Base-by-base conservation (phyloP, 2,113 vertebrate genomes). In the Spermophilus dauricus region DNA sequence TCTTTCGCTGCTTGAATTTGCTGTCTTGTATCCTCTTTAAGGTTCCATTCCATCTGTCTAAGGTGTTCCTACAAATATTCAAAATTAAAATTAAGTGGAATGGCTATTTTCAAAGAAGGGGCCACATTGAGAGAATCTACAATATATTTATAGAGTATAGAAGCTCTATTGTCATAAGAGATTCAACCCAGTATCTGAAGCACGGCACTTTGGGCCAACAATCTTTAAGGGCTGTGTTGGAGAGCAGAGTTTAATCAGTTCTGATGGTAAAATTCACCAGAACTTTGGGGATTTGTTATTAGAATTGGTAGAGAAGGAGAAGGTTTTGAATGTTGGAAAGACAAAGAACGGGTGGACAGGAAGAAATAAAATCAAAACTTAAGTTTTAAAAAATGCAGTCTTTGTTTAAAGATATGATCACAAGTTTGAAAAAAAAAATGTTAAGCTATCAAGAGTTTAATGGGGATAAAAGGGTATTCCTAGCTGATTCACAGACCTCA, bases 1-100 rank as follows among this genome's bases (percentile, higher is more conserved):
- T n/a, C n/a, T n/a, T n/a, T n/a, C n/a, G n/a, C n/a, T n/a, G n/a
- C n/a, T n/a, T n/a, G n/a, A n/a, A n/a, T n/a, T n/a, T n/a, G n/a
- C n/a, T n/a, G n/a, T n/a, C n/a, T n/a, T n/a, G n/a, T n/a, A n/a
- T n/a, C n/a, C n/a, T n/a, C n/a, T n/a, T n/a, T n/a, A n/a, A n/a
- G n/a, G n/a, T n/a, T n/a, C n/a, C n/a, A n/a, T n/a, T n/a, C n/a
- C n/a, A n/a, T n/a, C n/a, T n/a, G n/a, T n/a, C n/a, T n/a, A n/a
- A n/a, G n/a, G n/a, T n/a, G n/a, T n/a, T n/a, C n/a, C n/a, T 87
- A 24, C 69, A 91, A 91, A 83, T 70, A 63, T 51, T n/a, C 30
- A 63, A 30, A 83, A 42, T 53, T 45, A 26, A 76, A 45, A n/a
- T n/a, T 42, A 32, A 80, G 75, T 28, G 13, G 3, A 56, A 8